Base-by-base conservation (phyloP, 2,888 invertebrate species). In the Steinernema hermaphroditum region DNA sequence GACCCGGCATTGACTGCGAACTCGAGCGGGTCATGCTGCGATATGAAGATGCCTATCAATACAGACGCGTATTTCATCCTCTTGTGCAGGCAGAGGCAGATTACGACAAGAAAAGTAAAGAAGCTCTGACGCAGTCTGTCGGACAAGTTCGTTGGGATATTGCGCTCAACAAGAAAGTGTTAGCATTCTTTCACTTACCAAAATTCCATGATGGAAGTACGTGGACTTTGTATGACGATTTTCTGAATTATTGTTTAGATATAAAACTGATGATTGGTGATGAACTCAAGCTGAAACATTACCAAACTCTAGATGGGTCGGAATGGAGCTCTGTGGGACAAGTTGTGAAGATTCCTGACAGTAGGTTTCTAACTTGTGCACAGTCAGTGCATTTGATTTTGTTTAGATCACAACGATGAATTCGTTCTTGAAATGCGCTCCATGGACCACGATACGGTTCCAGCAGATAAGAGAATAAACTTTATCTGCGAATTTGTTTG, bases 201-300 rank as follows among this genome's bases (percentile, higher is more conserved):
- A 96, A 96, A 89, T 95, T 96, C 1, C 94, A 96, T 86, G 96
- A 96, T 74, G 91, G 90, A 89, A 84, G 85, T 85, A 62, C 49
- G 80, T 75, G 41, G n/a, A 74, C 12, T 2, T n/a, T 72, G 22
- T 41, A 32, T 19, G 22, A 14, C 43, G 19, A 22, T 14, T 72
- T 37, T 72, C 14, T 34, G 14, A 14, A 19, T 69, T 29, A 4
- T 50, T 9, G 4, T 69, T 82, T 84, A 90, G 97, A 96, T 86
- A 96, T 97, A 94, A 94, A 96, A 87, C 89, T 98, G 71, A 97
- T 98, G 96, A 96, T 96, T 87, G 98, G 98, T 8, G 98, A 98
- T 89, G 98, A 98, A 87, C 88, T 98, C 72, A 90, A 94, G 82
- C 89, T 98, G 80, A 83, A 81, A 41, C 92, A 96, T 84, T 95